Base-by-base conservation (phyloP, 2,888 invertebrate genomes). In the Troides helena region DNA sequence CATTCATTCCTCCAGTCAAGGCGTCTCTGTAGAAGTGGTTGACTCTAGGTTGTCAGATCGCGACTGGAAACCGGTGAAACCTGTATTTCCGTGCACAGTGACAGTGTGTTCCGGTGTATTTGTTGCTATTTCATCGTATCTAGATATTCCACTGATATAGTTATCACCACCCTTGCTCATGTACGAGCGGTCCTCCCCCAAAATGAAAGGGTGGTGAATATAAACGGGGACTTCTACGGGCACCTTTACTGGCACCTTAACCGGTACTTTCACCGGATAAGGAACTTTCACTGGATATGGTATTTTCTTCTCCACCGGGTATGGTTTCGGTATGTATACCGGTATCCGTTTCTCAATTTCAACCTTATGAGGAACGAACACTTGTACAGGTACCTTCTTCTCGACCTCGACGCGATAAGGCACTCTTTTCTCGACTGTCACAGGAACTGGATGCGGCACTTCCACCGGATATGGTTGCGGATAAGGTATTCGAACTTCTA, bases 391-490 rank as follows among this genome's bases (percentile, higher is more conserved):
- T 30, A 92, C 86, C 75, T 79, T 88, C 83, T 86, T 94, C 79
- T 93, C 94, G 5, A 93, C 87, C 74, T 89, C 85, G 5, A 92
- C 88, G 1, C 89, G 90, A 75, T 89, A 89, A 2, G 90, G 91
- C 39, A 93, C 88, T 80, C 79, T 85, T 73, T 89, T 85, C 83
- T 94, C 94, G 17, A 91, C 81, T 5, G 86, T 87, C 0, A 93
- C 90, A 2, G 92, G 91, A 76, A 93, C 90, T 2, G 94, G 94
- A 71, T 93, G 84, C 21, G 92, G 93, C 0, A 94, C 90, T 79
- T 88, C 92, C 12, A 94, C 89, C 14, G 94, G 89, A 76, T 93
- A 93, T 0, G 94, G 94, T 75, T 91, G 86, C 3, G 88, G 90
- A 50, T 83, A 84, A 17, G 89, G 89, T 57, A 92, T 89, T 81